phyloP scores from a whole-genome alignment of 2,888 invertebrate genomes.

The Scaptomyza parva region DNA sequence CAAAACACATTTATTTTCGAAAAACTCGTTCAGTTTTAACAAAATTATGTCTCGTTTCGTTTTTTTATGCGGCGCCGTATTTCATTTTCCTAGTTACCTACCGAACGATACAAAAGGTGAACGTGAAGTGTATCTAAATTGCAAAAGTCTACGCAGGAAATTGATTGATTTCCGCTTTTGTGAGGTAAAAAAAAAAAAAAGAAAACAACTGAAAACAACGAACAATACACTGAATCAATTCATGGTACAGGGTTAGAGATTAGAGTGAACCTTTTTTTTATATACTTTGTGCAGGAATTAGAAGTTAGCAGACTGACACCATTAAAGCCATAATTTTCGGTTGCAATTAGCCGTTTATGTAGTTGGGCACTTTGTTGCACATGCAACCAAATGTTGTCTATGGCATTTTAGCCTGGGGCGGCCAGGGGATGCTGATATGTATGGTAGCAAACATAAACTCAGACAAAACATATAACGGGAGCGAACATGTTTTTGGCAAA shows the following conservation, averaged over 20 bases:
- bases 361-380: constrained; percentile 38
- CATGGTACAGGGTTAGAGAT: constrained; percentile 1
- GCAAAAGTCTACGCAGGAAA: constrained; percentile 72
- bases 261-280: background rate
- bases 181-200: constrained; percentile 26
- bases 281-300: background rate
- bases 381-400: constrained; percentile 48
- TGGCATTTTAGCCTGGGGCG: constrained; percentile 19
- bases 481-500: constrained; percentile 55
- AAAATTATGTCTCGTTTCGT: no score
- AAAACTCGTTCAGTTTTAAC: no score
- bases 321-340: constrained; percentile 26
- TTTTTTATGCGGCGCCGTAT: constrained; percentile 8
- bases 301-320: constrained; percentile 15
- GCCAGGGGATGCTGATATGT: constrained; percentile 40
- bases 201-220: no score
- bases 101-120: constrained; percentile 14
- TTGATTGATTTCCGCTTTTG: constrained; percentile 71
- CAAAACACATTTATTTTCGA: no score
- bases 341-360: constrained; percentile 50
- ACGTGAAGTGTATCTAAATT: constrained; percentile 36
- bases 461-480: constrained; percentile 53
- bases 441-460: constrained; percentile 61
- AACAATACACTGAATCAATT: constrained; percentile 12
- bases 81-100: constrained; percentile 11